Evolutionary conservation across 2,797 vertebrate genomes (phyloP).

Genomic region (Sebastolobus alascanus): DNA sequence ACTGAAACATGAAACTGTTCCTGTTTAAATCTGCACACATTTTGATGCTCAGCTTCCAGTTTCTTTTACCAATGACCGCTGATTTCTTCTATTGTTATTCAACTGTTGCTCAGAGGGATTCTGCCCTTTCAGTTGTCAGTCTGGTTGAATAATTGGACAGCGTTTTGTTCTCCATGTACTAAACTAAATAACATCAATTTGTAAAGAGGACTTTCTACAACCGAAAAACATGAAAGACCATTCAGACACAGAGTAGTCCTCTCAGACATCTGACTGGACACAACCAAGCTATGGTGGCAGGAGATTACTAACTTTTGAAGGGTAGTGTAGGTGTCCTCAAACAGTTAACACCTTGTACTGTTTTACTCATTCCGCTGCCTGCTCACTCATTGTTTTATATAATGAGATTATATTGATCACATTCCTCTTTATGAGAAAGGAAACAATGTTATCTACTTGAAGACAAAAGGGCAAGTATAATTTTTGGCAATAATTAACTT

Average conservation of each 20-base stretch:
- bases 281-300: not conserved
- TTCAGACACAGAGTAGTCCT: not conserved
- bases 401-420: not conserved
- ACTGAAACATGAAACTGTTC: not conserved
- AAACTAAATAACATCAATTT: not conserved
- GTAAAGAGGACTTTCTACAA: not conserved
- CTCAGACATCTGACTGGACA: not conserved
- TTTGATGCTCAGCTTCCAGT: not conserved
- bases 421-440: not conserved
- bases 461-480: not conserved
- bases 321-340: not conserved
- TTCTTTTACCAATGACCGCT: not conserved
- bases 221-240: not conserved
- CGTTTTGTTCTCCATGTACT: not conserved
- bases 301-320: not conserved
- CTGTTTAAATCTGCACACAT: not conserved
- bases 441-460: not conserved
- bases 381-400: not conserved
- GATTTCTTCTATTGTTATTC: too few relatives aligned
- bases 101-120: not conserved
- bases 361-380: not conserved
- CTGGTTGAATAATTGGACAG: not conserved
- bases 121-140: not conserved
- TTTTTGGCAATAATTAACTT: slow-evolving; percentile 3
- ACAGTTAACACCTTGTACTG: not conserved